Evolutionary conservation across 1,140 invertebrate species (phyloP), one percentile per base, ranked within the genome.

Genomic region (Zaprionus africanus): DNA sequence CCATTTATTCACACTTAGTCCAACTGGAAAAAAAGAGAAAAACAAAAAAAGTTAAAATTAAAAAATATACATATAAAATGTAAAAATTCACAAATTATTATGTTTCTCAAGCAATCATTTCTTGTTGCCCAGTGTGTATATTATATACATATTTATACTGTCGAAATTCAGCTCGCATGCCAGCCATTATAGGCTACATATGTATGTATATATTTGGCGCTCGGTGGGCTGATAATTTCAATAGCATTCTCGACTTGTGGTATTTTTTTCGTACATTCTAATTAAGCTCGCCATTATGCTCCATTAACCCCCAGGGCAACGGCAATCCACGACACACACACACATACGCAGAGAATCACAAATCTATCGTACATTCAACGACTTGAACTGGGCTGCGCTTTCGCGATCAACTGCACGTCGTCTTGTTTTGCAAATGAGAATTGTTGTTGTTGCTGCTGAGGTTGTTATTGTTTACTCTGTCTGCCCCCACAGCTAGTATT

Each of bases 321-420:
- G 68, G 56, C 41, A 54, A 67, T 41, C 41, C 28, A n/a, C 11
- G 22, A 17, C n/a, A 43, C 41, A 43, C 5, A 41, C 15, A 46
- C 2, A 46, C 41, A 46, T n/a, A 46, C n/a, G 7, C 49, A 43
- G 4, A 11, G 46, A 46, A 22, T 5, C 53, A 51, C 53, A 70
- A 31, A 64, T 49, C 43, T 54, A 74, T 54, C 59, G 63, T 68
- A 76, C 61, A 64, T 65, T 59, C 58, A 60, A 22, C 67, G 59
- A 65, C 57, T 51, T 57, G 58, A 46, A 61, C 15, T 66, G 71
- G 31, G 70, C 53, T 75, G 67, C 64, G 83, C 57, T 70, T 83
- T 78, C 84, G 84, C 84, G 84, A 87, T 78, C 84, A 79, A 81
- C 67, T 88, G 84, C 84, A 87, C 84, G 84, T 87, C 84, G 84